Base-by-base conservation (phyloP, 2,113 vertebrate genomes). In the Rhinogobius similis region DNA sequence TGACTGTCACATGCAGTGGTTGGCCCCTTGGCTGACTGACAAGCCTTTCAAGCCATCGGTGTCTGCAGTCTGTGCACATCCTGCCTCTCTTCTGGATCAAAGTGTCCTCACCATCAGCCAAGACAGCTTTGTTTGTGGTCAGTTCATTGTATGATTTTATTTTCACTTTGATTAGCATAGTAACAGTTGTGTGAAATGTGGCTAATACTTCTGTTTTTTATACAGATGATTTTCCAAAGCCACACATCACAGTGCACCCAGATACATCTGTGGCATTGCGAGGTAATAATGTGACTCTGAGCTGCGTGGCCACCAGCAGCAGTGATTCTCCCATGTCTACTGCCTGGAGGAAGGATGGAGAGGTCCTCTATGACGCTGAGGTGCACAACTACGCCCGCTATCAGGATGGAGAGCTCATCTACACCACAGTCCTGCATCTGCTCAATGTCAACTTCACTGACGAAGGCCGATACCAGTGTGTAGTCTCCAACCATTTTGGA, bases 401-500 rank as follows among this genome's bases (percentile, higher is more conserved):
- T 41, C 90, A 91, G 67, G 83, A 89, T 29, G 87, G 96, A 50
- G 93, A 97, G 86, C 96, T 98, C 69, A 95, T 97, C 81, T 97
- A 98, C 72, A 97, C 95, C 61, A 96, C 96, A 11, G 93, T 95
- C 14, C 94, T 99, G 13, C 92, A 94, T 27, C 94, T 98, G 11
- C 95, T 90, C 69, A 90, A 91, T 0, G 96, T 97, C 62, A 95
- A 95, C 48, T 99, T 98, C 73, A 87, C 92, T 64, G 97, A 93
- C 0, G 96, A 98, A 83, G 98, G 98, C 11, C 95, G 94, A 82
- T 99, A 98, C 72, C 97, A 99, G 82, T 99, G 98, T 29, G 97
- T 99, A 83, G 97, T 99, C 86, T 98, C 97, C 75, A 99, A 99
- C 89, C 96, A 99, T 86, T 99, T 98, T 8, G 98, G 98, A 27